A percentile compares a stretch with the other conserved stretches of the same genome.
Evolutionary conservation across 1,140 invertebrate species (phyloP).

Genomic region (Ceratitis capitata): DNA sequence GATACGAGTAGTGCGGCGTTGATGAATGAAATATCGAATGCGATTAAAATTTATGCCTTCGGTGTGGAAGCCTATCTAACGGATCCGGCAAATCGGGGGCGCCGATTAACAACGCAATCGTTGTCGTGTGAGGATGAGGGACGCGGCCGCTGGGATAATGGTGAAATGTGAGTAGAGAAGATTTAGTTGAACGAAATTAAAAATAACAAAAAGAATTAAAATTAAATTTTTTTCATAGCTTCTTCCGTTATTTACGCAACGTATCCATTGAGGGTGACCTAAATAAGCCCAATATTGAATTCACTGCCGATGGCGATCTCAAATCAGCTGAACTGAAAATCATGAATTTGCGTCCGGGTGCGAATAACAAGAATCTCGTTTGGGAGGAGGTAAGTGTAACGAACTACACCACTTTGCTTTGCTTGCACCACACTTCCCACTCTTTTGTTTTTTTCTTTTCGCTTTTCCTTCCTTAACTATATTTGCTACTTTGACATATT

Average conservation of each 20-base stretch:
- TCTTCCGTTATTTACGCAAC: slow-evolving; percentile 82
- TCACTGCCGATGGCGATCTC: slow-evolving; percentile 88
- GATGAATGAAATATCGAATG: slow-evolving; percentile 86
- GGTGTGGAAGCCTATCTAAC: slow-evolving; percentile 87
- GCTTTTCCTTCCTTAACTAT: not conserved
- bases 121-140: slow-evolving; percentile 70
- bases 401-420: not conserved
- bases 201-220: not conserved
- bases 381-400: slow-evolving; percentile 87
- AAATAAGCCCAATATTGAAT: slow-evolving; percentile 83
- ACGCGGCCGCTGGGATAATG: slow-evolving; percentile 63
- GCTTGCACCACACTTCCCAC: not conserved
- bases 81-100: slow-evolving; percentile 75
- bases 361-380: slow-evolving; percentile 78
- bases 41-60: slow-evolving; percentile 89
- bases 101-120: slow-evolving; percentile 80
- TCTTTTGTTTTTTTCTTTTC: not conserved
- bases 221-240: slow-evolving; percentile 55
- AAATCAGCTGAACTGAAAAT: slow-evolving; percentile 89
- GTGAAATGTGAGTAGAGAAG: slow-evolving; percentile 57
- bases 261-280: slow-evolving; percentile 82
- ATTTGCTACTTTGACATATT: not conserved
- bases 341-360: slow-evolving; percentile 86
- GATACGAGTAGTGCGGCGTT: slow-evolving; percentile 84
- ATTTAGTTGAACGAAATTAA: not conserved